Evolutionary conservation across 2,113 vertebrate species (phyloP), one percentile per base, ranked within the genome.

Genomic region (Micronycteris hirsuta): DNA sequence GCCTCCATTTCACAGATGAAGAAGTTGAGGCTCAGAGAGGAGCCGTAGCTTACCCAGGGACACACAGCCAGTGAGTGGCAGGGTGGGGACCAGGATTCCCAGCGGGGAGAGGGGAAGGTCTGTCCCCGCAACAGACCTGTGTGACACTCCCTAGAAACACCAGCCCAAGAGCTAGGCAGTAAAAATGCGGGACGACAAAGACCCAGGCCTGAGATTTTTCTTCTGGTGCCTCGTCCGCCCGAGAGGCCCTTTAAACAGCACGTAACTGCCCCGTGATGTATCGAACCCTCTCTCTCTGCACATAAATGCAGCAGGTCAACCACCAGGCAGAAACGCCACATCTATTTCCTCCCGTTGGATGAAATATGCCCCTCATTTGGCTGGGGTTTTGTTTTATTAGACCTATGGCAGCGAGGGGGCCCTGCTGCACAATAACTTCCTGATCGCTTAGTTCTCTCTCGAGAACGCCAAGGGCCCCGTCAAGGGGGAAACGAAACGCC

Each of bases 331-430:
- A 98, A 98, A 96, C 96, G 97, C 98, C 98, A 98, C 97, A 98
- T 98, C 93, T 94, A 97, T 98, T 97, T 98, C 95, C 96, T 98
- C 97, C 97, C 92, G 89, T 98, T 97, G 96, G 97, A 97, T 98
- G 97, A 98, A 98, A 98, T 98, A 98, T 97, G 97, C 96, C 97
- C 98, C 98, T 98, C 92, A 98, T 98, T 98, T 98, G 98, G 97
- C 98, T 74, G 94, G 82, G 94, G 96, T 97, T 98, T 98, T 98
- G 98, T 98, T 98, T 98, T 98, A 97, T 98, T 98, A 98, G 98
- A 98, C 97, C 98, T 96, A 20, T 97, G 98, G 97, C 97, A 97
- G 98, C 10, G n/a, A 97, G 96, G 93, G 83, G 96, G 94, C 97
- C 95, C 94, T 70, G 71, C 86, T 74, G 94, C 97, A 89, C 97